A percentile compares a stretch with the other conserved stretches of the same genome.
Evolutionary conservation across 2,888 invertebrate species (phyloP).

Genomic region (Dicroscelio sp.): DNA sequence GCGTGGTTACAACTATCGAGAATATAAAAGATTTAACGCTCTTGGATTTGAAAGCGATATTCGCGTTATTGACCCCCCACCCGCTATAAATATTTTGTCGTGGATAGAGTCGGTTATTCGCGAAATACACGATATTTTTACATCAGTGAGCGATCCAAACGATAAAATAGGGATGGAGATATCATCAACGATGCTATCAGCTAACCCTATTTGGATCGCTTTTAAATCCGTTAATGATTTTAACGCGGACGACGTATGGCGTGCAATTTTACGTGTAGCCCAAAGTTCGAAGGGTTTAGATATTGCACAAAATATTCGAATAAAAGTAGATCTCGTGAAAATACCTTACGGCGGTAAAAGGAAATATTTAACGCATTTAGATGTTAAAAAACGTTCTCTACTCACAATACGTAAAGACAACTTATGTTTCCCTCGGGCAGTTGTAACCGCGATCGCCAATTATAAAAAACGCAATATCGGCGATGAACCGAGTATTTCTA

Average conservation of each 20-base stretch:
- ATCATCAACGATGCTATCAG: neutral
- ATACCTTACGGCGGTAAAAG: neutral
- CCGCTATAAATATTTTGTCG: neutral
- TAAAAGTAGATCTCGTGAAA: constrained; percentile 10
- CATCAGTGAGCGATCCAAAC: neutral
- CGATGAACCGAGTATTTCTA: neutral
- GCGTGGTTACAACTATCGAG: too few relatives aligned
- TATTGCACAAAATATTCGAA: neutral
- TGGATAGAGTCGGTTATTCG: neutral
- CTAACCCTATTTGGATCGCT: neutral
- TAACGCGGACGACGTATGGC: neutral
- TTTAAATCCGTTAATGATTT: neutral
- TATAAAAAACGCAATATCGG: neutral
- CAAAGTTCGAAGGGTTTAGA: constrained; percentile 13
- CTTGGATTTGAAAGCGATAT: neutral
- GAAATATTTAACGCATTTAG: neutral
- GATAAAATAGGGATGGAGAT: constrained; percentile 19
- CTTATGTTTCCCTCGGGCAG: neutral
- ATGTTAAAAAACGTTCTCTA: neutral
- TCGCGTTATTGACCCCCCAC: neutral
- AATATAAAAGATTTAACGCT: neutral
- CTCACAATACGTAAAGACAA: neutral
- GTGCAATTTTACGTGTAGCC: neutral
- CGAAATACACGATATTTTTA: neutral
- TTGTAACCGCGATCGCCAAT: neutral